phyloP scores from a whole-genome alignment of 2,888 invertebrate species.

The Cremastinae sp. region DNA sequence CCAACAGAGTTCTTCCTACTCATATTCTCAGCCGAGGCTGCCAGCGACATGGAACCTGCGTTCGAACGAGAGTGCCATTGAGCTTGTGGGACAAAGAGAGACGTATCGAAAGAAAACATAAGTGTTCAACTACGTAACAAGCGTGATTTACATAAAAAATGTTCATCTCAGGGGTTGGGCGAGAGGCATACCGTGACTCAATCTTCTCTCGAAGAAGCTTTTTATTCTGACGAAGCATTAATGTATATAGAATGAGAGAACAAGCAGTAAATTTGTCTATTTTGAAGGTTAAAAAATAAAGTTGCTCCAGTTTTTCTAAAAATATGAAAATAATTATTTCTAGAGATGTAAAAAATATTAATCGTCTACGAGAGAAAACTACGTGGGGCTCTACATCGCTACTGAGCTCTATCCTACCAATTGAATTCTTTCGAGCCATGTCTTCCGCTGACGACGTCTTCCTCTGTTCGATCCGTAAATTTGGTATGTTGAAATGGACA shows the following conservation, averaged over 20 bases:
- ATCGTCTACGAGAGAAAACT: constrained; percentile 47
- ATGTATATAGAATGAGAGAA: constrained; percentile 21
- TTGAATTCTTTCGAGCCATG: constrained; percentile 93
- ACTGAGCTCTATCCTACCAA: constrained; percentile 81
- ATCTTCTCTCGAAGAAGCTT: constrained; percentile 6
- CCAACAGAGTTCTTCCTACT: constrained; percentile 80
- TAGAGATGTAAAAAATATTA: background rate
- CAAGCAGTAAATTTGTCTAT: constrained; percentile 19
- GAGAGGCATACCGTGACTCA: constrained; percentile 18
- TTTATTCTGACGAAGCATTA: constrained; percentile 23
- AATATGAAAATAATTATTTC: constrained; percentile 8
- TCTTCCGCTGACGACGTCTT: constrained; percentile 95
- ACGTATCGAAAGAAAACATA: constrained; percentile 58
- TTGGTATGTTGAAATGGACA: constrained; percentile 94
- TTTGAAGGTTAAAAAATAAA: background rate
- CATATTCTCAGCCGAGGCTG: constrained; percentile 82
- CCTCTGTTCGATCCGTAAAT: constrained; percentile 90
- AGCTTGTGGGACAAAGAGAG: constrained; percentile 61
- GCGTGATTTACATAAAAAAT: constrained; percentile 44
- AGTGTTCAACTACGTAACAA: constrained; percentile 59
- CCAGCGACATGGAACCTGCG: constrained; percentile 77
- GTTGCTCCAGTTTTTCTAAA: background rate
- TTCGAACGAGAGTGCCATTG: constrained; percentile 61
- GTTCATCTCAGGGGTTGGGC: constrained; percentile 25
- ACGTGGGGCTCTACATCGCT: constrained; percentile 51